phyloP scores from a whole-genome alignment of 2,113 vertebrate species.

The Onychostoma macrolepis region DNA sequence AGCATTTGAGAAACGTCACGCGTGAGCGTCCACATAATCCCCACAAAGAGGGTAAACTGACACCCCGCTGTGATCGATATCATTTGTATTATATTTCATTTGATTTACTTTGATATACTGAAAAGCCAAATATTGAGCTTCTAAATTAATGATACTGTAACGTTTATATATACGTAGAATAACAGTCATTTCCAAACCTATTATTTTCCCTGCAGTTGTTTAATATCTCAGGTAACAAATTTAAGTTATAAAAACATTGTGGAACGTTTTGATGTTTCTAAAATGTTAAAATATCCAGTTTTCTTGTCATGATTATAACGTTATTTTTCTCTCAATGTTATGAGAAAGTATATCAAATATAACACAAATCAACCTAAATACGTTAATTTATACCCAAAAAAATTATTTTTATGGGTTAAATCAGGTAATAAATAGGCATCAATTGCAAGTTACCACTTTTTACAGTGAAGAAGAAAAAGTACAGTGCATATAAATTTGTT shows the following conservation, averaged over 20 bases:
- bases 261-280: too few species aligned
- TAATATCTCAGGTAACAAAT: neutral
- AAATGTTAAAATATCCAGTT: too few species aligned
- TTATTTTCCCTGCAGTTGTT: neutral
- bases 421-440: too few species aligned
- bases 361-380: too few species aligned
- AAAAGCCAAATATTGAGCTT: neutral
- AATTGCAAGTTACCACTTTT: too few species aligned
- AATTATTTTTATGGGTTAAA: too few species aligned
- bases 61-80: constrained; percentile 34
- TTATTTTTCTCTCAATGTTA: too few species aligned
- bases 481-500: neutral
- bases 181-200: neutral
- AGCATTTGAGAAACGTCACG: constrained; percentile 24
- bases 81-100: neutral
- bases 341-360: too few species aligned
- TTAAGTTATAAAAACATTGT: too few species aligned
- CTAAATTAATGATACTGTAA: neutral
- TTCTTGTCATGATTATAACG: too few species aligned
- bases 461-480: too few species aligned
- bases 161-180: neutral
- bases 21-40: constrained; percentile 25
- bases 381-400: too few species aligned
- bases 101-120: neutral
- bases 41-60: constrained; percentile 23